Percentiles rank a stretch among this genome's conserved stretches.
These are phyloP conservation scores for Plectropomus leopardus DNA, from an alignment of 2,113 vertebrate species.

Conservation along the genomic window DNA sequence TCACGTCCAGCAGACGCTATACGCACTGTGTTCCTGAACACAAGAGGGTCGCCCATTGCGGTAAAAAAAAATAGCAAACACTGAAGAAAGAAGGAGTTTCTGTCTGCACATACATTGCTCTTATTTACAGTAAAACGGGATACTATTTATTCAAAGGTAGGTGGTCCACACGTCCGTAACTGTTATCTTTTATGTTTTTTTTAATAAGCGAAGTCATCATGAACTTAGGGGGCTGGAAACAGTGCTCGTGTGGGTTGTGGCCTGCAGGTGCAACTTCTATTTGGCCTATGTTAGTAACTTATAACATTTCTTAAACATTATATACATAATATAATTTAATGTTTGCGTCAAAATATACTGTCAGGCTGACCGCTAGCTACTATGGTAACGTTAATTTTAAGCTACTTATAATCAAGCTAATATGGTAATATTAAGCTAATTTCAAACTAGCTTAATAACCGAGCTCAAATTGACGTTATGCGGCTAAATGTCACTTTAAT, in stretches of 20 bases:
- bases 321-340: background rate
- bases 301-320: background rate
- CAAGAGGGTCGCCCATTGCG: constrained; percentile 39
- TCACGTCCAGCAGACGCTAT: constrained; percentile 48
- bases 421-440: background rate
- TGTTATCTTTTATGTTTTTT: background rate
- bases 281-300: background rate
- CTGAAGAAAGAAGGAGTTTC: background rate
- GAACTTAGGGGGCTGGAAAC: constrained; percentile 33
- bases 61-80: constrained; percentile 38
- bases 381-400: background rate
- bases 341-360: background rate
- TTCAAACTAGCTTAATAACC: background rate
- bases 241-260: constrained; percentile 48
- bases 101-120: background rate
- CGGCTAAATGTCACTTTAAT: background rate
- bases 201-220: constrained; percentile 37
- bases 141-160: constrained; percentile 53
- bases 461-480: background rate
- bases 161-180: background rate
- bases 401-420: background rate
- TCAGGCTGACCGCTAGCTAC: background rate
- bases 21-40: constrained; percentile 35
- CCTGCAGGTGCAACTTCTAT: constrained; percentile 68
- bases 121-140: background rate